phyloP scores from a whole-genome alignment of 2,113 vertebrate genomes.

The Willisornis vidua region DNA sequence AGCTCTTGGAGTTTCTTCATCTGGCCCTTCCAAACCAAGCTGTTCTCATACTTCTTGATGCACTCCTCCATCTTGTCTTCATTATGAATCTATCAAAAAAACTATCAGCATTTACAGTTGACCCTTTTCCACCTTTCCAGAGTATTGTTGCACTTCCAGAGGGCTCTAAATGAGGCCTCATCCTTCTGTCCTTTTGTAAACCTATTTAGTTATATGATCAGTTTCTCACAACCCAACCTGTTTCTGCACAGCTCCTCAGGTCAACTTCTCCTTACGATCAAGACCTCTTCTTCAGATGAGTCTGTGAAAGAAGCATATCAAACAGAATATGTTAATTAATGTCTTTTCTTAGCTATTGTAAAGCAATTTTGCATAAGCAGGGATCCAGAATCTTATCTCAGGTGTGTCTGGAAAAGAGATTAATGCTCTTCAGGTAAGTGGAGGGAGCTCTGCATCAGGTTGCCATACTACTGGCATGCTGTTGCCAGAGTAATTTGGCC shows the following conservation, averaged over 20 bases:
- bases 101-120: neutral
- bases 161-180: neutral
- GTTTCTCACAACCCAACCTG: neutral
- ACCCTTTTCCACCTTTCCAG: neutral
- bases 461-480: neutral
- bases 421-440: neutral
- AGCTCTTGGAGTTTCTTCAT: neutral
- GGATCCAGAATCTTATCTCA: neutral
- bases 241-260: neutral
- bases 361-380: neutral
- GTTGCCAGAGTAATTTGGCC: neutral
- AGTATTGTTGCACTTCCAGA: neutral
- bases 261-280: neutral
- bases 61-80: neutral
- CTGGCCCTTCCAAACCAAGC: neutral
- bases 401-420: neutral
- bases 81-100: neutral
- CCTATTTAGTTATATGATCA: neutral
- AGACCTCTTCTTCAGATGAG: neutral
- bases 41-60: neutral
- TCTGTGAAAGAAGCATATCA: neutral
- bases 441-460: neutral
- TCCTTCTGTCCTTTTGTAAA: neutral
- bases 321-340: neutral
- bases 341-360: neutral